Percentiles rank a stretch among this genome's conserved stretches.
Conservation (phyloP, 2,888 invertebrate species). For the Entomobrya proxima region DNA sequence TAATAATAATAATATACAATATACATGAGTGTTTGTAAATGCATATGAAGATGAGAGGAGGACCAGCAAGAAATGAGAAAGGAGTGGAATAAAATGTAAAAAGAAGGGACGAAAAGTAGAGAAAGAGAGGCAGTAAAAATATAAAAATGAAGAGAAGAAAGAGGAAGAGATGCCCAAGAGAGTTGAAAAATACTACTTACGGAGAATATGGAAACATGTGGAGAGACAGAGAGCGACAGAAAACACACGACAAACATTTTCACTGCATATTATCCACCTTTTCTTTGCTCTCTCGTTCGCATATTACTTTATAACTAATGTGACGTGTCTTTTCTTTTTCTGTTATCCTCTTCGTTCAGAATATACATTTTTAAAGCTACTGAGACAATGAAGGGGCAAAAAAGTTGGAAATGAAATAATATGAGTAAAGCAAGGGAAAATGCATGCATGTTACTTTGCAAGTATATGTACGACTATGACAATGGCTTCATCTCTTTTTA, state of each 20-base stretch:
- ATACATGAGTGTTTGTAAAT: constrained; percentile 22
- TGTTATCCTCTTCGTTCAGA: not conserved
- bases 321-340: constrained; percentile 42
- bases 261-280: not conserved
- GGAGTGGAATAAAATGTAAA: constrained; percentile 28
- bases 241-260: not conserved
- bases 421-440: not conserved
- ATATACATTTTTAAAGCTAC: not conserved
- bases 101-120: constrained; percentile 32
- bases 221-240: not conserved
- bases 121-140: constrained; percentile 35
- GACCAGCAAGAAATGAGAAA: constrained; percentile 31
- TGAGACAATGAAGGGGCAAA: constrained; percentile 22
- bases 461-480: not conserved
- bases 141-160: constrained; percentile 37
- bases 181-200: constrained; percentile 46
- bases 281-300: constrained; percentile 14
- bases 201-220: not conserved
- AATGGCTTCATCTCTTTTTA: constrained; percentile 2
- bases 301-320: constrained; percentile 64
- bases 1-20: constrained; percentile 28
- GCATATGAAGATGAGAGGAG: not conserved
- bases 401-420: constrained; percentile 19
- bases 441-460: not conserved
- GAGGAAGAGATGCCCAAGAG: constrained; percentile 52